Evolutionary conservation across 2,113 vertebrate genomes (phyloP), one percentile per base, ranked within the genome.

Genomic region (Psittacula cyanocephala): DNA sequence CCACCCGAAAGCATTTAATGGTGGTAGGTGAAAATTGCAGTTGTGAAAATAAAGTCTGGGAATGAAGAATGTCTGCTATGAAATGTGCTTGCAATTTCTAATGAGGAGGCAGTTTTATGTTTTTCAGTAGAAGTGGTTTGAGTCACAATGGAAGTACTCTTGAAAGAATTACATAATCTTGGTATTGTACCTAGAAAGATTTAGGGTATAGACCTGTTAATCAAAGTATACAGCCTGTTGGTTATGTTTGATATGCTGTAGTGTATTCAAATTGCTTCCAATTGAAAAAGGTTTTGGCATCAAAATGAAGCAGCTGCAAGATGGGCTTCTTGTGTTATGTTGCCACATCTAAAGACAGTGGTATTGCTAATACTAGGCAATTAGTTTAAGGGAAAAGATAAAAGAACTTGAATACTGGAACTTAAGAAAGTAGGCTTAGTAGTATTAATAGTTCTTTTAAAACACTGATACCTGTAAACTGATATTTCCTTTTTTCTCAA

Each of bases 401-500:
- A 28, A 84, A 75, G 4, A 64, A 43, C 12, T 17, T 39, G 23
- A 68, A 33, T 82, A n/a, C 28, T 69, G 41, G 35, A 69, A 72
- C 39, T 37, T 84, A 44, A 89, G 39, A 35, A 78, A 64, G 17
- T 43, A 88, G 39, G 13, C 37, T 68, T 91, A 84, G 11, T 31
- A 33, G 10, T 94, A 67, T 24, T 86, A 75, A 17, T 81, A 78
- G 25, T 17, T 78, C 18, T 71, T 81, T 57, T 69, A 67, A 67
- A 91, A 81, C 24, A 43, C 11, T 24, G 52, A 9, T 81, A 39
- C 24, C 18, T 81, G 7, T 85, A 80, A 93, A 89, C 70, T 90
- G 44, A 35, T 81, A 9, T 63, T 89, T 95, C 86, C 87, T 75
- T 94, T 96, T 88, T 98, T 94, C 96, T 96, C 97, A 98, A 89